These are phyloP conservation scores for Oedothorax gibbosus DNA, from an alignment of 1,140 invertebrate species.

Conservation along the genomic window DNA sequence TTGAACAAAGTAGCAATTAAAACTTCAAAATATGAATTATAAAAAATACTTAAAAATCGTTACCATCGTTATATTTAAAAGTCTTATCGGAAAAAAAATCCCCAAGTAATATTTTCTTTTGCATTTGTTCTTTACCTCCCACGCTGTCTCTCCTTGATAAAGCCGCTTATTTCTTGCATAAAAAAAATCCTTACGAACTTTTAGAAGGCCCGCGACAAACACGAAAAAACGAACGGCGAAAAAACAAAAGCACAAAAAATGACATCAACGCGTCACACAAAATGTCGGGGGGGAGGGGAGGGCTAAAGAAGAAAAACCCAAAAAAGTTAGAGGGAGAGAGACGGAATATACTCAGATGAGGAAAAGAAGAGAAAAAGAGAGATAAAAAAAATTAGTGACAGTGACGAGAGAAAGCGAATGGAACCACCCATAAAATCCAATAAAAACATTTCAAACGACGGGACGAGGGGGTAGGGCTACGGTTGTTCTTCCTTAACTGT, in stretches of 20 bases:
- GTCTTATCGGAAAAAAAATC: no score
- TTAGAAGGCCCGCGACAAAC: background rate
- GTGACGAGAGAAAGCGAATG: slow-evolving; percentile 59
- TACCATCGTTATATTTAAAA: no score
- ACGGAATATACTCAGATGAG: slow-evolving; percentile 20
- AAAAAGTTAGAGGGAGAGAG: slow-evolving; percentile 11
- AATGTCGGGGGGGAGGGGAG: background rate
- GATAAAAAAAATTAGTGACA: slow-evolving; percentile 44
- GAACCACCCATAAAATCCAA: slow-evolving; percentile 61
- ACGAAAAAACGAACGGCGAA: background rate
- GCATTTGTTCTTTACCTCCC: background rate
- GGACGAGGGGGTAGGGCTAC: background rate
- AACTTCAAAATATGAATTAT: no score
- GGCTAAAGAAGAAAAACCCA: background rate
- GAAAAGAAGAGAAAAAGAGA: slow-evolving; percentile 8
- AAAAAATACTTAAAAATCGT: no score
- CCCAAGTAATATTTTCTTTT: background rate
- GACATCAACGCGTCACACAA: no score
- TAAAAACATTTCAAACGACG: slow-evolving; percentile 60
- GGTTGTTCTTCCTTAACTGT: background rate
- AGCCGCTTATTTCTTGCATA: slow-evolving; percentile 23
- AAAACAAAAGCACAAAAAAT: background rate
- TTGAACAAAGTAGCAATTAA: no score
- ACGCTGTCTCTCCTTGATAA: background rate
- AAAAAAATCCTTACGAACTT: slow-evolving; percentile 12